Base-by-base conservation (phyloP, 2,888 invertebrate genomes). In the Sphaerophoria rueppellii region DNA sequence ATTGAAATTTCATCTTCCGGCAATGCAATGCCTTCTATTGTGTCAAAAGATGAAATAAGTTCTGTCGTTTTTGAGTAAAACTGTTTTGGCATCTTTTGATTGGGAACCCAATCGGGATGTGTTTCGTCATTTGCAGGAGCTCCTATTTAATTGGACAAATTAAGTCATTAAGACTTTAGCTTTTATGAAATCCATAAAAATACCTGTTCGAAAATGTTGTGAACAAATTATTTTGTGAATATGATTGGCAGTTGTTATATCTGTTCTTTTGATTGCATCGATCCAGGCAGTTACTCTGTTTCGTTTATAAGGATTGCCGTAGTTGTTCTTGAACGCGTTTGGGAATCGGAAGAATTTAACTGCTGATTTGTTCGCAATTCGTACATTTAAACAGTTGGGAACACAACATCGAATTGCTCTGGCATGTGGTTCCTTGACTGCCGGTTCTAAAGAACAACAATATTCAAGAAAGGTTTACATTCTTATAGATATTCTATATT, bases 161-260 rank as follows among this genome's bases (percentile, higher is more conserved):
- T 24, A 0, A 24, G 32, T 24, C 11, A 24, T 9, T n/a, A n/a
- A n/a, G n/a, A n/a, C n/a, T 24, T 43, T 6, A 43, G 12, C 43
- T 11, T 11, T 11, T 11, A 43, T 4, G 4, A 9, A 9, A 43
- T 4, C 40, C 40, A 11, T 43, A 6, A 50, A 11, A 0, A 34
- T 67, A 67, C 67, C 67, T 54, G 54, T n/a, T 3, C 9, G 2
- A 54, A 67, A 67, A 54, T 67, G 67, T 0, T 67, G n/a, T 9
- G 40, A 37, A 4, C 67, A 67, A 54, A 67, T 54, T 4, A 54
- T n/a, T 67, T 67, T 67, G 5, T 32, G 24, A 0, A 0, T 3
- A 16, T n/a, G 52, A 54, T 67, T 67, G 12, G 40, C 32, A n/a
- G 0, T 12, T 5, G 67, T 67, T 3, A 67, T 43, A n/a, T 67